phyloP scores from a whole-genome alignment of 2,797 vertebrate species.

The Pachyuromys duprasi region DNA sequence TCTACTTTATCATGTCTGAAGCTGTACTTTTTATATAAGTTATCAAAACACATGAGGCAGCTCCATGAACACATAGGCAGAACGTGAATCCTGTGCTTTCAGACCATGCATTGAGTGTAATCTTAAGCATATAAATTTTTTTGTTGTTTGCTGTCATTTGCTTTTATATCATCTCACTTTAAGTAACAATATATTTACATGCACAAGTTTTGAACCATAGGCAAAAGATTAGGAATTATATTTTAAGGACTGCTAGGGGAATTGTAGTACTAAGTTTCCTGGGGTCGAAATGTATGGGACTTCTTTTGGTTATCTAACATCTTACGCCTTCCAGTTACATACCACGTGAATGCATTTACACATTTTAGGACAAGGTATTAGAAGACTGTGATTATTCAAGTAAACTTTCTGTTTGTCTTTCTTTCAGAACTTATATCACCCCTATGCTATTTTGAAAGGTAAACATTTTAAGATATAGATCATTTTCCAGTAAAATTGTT shows the following conservation, averaged over 20 bases:
- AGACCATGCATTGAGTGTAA: not conserved
- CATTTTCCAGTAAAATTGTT: slow-evolving; percentile 34
- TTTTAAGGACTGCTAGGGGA: not conserved
- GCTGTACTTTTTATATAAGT: not conserved
- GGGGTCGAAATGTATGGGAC: not conserved
- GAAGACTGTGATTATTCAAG: not conserved
- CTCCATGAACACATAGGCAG: not conserved
- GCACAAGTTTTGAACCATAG: not conserved
- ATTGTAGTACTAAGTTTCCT: not conserved
- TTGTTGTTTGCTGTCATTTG: not conserved
- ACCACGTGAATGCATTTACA: not conserved
- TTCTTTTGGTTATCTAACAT: not conserved
- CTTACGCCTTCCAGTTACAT: not conserved
- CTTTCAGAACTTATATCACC: not conserved
- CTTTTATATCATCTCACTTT: slow-evolving; percentile 17
- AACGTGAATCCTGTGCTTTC: not conserved
- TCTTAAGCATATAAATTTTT: slow-evolving; percentile 14
- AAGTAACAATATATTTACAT: not conserved
- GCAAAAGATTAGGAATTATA: not conserved
- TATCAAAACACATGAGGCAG: slow-evolving; percentile 1
- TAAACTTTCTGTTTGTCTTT: slow-evolving; percentile 28
- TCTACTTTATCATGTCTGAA: not conserved
- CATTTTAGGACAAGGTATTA: slow-evolving; percentile 46
- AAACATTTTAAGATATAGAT: slow-evolving; percentile 51
- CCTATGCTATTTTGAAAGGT: not conserved